Base-by-base conservation (phyloP, 2,113 vertebrate genomes). In the Tetrao urogallus region DNA sequence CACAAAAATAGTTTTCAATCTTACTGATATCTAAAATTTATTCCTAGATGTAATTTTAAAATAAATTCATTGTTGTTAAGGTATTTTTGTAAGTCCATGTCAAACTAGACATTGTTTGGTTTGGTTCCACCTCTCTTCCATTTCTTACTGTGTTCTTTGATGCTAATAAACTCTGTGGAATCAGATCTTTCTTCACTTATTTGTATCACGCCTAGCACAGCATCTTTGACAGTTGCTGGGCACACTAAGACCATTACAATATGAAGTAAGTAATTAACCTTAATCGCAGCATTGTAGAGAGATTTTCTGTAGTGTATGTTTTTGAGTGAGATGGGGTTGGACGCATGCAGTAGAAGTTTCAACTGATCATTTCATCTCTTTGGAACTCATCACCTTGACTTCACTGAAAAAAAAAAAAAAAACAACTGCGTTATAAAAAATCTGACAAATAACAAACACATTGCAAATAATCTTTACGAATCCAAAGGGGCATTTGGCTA, bases 401-500 rank as follows among this genome's bases (percentile, higher is more conserved):
- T 90, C 18, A 47, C 48, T 36, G 76, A 28, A 38, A 60, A 60
- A 91, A 79, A 28, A 38, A 60, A 60, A 91, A 82, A 38, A 38
- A 10, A 38, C 8, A 40, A 24, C 2, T 28, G 8, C 18, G 8
- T 48, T 43, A 28, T 36, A 79, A 34, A 17, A 89, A 77, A 61
- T 10, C 24, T 36, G 38, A n/a, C 57, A 90, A 87, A 72, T 74
- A 91, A 45, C 40, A 88, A 56, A 57, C 50, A 58, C 61, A 13
- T 28, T 61, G 61, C 86, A 88, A 91, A 86, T 64, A 64, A 86
- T 60, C 52, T 56, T 74, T 78, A 32, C 11, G 90, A 54, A 89
- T 93, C 38, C 82, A 73, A 93, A 88, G 80, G 92, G 90, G 45
- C 81, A 88, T 82, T 96, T 96, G 90, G 86, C 89, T 89, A 82